These are phyloP conservation scores for Microplitis mediator DNA, from an alignment of 1,140 invertebrate genomes.

Conservation along the genomic window DNA sequence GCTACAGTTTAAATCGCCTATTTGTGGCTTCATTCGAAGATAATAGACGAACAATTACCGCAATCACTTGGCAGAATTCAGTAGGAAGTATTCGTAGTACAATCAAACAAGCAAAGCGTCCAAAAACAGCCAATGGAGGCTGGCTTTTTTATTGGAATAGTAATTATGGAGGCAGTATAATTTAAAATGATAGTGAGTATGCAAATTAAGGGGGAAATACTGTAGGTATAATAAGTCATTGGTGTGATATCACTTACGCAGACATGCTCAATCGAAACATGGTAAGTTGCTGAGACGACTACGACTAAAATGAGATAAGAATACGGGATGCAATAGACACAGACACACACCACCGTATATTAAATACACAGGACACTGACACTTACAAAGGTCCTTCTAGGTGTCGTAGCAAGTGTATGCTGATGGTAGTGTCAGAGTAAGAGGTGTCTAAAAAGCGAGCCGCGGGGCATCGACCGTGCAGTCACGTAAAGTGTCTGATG, in stretches of 20 bases:
- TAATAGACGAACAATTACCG: too few species aligned
- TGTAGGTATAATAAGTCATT: conserved; percentile 49
- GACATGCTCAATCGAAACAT: conserved; percentile 47
- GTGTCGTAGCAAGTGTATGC: conserved; percentile 2
- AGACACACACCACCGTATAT: neutral
- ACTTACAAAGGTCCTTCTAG: conserved; percentile 1
- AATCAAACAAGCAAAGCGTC: too few species aligned
- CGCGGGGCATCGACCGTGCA: conserved; percentile 9
- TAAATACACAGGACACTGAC: neutral
- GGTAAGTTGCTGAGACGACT: conserved; percentile 29
- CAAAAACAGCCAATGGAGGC: too few species aligned
- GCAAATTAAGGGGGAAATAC: conserved; percentile 37
- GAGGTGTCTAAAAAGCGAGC: conserved; percentile 4
- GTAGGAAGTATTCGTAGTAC: too few species aligned
- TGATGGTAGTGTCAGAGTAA: neutral
- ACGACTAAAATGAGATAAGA: conserved; percentile 24
- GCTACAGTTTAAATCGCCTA: too few species aligned
- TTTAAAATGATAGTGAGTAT: conserved; percentile 41
- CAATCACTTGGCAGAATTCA: too few species aligned
- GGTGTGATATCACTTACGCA: conserved; percentile 44
- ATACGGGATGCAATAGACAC: conserved; percentile 32
- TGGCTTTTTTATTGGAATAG: neutral
- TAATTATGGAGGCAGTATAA: neutral
- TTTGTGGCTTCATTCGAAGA: too few species aligned
- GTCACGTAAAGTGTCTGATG: conserved; percentile 39